Percentiles rank a stretch among this genome's conserved stretches.
Evolutionary conservation across 2,113 vertebrate genomes (phyloP).

Genomic region (Sceloporus tristichus): DNA sequence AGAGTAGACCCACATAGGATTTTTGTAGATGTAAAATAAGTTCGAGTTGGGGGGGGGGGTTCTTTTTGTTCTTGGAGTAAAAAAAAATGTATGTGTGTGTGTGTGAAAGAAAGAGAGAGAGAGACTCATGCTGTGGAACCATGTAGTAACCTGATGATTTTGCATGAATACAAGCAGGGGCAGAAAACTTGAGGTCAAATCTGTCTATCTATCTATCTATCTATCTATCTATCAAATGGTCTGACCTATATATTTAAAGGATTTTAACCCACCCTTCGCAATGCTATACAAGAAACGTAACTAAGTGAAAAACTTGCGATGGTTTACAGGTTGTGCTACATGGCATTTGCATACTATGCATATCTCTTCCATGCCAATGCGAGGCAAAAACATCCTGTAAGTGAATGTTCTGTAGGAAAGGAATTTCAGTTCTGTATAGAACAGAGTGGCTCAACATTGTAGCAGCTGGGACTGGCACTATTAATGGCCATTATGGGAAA

Average conservation of each 20-base stretch:
- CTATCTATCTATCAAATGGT: background rate
- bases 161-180: conserved; percentile 18
- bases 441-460: background rate
- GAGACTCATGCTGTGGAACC: background rate
- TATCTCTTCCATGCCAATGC: background rate
- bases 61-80: conserved; percentile 22
- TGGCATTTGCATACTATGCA: conserved; percentile 6
- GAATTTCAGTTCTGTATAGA: background rate
- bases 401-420: background rate
- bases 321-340: conserved; percentile 5
- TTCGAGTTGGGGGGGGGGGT: background rate
- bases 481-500: background rate
- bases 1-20: background rate
- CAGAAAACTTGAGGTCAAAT: background rate
- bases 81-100: background rate
- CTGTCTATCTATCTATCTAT: no score
- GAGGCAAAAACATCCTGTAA: background rate
- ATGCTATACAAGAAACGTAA: background rate
- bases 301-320: conserved; percentile 1
- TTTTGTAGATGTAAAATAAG: conserved; percentile 20
- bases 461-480: background rate
- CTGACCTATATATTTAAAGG: background rate
- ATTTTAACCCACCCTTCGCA: background rate
- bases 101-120: background rate
- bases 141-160: conserved; percentile 12